These are phyloP conservation scores for Drosophila mauritiana DNA, from an alignment of 1,140 invertebrate species.

Conservation along the genomic window DNA sequence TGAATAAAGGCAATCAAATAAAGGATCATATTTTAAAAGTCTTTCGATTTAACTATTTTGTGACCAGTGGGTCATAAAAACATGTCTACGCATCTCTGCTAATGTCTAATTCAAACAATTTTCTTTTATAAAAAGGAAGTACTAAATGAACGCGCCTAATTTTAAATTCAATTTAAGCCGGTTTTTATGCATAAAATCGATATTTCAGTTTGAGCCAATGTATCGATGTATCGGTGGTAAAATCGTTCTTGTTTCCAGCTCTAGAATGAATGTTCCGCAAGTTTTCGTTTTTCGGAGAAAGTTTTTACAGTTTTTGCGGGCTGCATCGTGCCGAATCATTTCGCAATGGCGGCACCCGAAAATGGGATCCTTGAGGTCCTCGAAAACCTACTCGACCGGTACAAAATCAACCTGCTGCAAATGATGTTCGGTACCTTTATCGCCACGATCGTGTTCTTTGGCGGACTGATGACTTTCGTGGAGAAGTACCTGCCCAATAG, in stretches of 20 bases:
- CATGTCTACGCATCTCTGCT: too few species aligned
- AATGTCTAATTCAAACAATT: too few species aligned
- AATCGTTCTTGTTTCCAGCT: neutral
- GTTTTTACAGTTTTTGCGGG: constrained; percentile 35
- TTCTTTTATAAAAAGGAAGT: neutral
- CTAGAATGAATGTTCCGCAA: constrained; percentile 28
- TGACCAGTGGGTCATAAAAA: too few species aligned
- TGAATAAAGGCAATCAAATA: constrained; percentile 30
- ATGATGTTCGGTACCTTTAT: constrained; percentile 86
- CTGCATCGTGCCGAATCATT: constrained; percentile 6
- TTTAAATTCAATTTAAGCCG: neutral
- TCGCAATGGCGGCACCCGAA: constrained; percentile 41
- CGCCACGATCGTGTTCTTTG: constrained; percentile 85
- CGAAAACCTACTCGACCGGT: constrained; percentile 43
- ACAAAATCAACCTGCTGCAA: constrained; percentile 86
- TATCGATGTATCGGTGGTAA: constrained; percentile 2
- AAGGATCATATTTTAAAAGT: constrained; percentile 29
- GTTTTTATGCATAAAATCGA: neutral
- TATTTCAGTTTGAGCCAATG: neutral
- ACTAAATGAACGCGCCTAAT: neutral
- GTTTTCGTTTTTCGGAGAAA: constrained; percentile 21
- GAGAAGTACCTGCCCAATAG: constrained; percentile 88
- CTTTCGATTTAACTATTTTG: neutral
- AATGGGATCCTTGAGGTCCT: constrained; percentile 50
- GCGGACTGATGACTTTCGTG: constrained; percentile 87